phyloP scores from a whole-genome alignment of 2,888 invertebrate species.

The Anthophora plumipes region DNA sequence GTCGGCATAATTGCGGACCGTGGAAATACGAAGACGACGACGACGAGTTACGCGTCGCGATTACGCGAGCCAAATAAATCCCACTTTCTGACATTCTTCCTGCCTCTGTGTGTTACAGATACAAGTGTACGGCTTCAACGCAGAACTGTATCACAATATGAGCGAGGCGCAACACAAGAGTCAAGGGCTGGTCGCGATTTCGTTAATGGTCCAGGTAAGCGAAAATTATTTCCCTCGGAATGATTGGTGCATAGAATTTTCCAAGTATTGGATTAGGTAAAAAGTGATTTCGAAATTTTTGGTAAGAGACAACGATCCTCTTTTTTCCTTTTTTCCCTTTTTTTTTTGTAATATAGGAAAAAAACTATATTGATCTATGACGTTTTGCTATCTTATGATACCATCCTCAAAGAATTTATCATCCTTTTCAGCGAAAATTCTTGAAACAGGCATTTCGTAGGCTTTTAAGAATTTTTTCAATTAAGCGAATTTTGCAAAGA shows the following conservation, averaged over 20 bases:
- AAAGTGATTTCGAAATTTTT: too few relatives aligned
- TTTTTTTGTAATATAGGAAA: too few relatives aligned
- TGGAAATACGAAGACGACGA: conserved; percentile 22
- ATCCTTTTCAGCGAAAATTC: too few relatives aligned
- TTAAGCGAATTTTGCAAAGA: too few relatives aligned
- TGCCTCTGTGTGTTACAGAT: conserved; percentile 88
- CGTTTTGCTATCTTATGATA: too few relatives aligned
- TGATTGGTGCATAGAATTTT: background rate
- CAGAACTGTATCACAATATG: conserved; percentile 98
- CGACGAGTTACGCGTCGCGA: conserved; percentile 25
- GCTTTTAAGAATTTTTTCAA: too few relatives aligned
- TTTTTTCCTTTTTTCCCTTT: too few relatives aligned
- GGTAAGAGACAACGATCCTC: too few relatives aligned
- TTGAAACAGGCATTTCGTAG: too few relatives aligned
- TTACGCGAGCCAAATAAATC: conserved; percentile 55
- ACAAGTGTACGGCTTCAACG: conserved; percentile 98
- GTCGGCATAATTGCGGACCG: conserved; percentile 50
- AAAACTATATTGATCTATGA: too few relatives aligned
- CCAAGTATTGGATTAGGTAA: too few relatives aligned
- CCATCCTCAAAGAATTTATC: too few relatives aligned
- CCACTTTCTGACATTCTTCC: conserved; percentile 34
- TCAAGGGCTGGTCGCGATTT: conserved; percentile 97
- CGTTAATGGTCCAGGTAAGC: conserved; percentile 96
- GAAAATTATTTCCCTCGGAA: background rate
- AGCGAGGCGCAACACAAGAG: conserved; percentile 98